phyloP scores from a whole-genome alignment of 2,113 vertebrate genomes.

The Platichthys stellatus region DNA sequence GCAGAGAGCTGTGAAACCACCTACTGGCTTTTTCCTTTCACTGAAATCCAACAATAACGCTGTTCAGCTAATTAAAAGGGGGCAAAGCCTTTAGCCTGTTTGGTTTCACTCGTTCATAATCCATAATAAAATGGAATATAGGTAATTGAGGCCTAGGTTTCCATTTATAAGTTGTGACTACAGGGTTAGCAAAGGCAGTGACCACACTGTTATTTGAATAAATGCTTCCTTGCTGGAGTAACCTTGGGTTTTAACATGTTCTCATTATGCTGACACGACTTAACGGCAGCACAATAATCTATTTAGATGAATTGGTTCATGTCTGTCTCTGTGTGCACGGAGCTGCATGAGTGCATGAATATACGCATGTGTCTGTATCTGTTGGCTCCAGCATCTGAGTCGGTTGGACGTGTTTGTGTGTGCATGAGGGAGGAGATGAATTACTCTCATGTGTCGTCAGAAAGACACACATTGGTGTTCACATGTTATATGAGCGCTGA shows the following conservation, averaged over 20 bases:
- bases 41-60: constrained; percentile 3
- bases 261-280: neutral
- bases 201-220: neutral
- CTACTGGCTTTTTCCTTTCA: neutral
- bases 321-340: constrained; percentile 3
- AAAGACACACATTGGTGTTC: constrained; percentile 20
- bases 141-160: neutral
- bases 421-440: constrained; percentile 18
- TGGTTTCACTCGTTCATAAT: constrained; percentile 21
- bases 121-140: neutral
- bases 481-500: constrained; percentile 37
- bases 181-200: neutral
- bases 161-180: neutral
- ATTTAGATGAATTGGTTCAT: neutral
- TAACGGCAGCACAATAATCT: neutral
- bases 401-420: neutral
- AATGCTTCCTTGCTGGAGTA: neutral
- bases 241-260: neutral
- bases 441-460: constrained; percentile 49
- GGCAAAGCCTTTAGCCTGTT: constrained; percentile 5
- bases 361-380: neutral
- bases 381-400: neutral
- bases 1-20: too few relatives aligned
- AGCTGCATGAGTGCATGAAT: neutral
- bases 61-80: constrained; percentile 26